A percentile compares a stretch with the other conserved stretches of the same genome.
Evolutionary conservation across 2,888 invertebrate species (phyloP).

Genomic region (Patella pellucida): DNA sequence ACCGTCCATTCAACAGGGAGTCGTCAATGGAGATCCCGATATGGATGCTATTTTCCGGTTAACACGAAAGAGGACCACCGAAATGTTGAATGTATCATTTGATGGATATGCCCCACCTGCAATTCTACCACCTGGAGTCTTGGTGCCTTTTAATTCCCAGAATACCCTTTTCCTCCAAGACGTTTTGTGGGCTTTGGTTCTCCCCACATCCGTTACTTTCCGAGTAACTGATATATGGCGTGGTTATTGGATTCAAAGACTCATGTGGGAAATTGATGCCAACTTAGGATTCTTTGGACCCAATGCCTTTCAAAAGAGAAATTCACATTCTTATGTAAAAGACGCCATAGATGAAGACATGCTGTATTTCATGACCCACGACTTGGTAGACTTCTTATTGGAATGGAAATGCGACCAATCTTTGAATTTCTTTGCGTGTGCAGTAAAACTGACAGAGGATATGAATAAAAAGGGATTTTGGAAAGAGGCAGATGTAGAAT

Average conservation of each 20-base stretch:
- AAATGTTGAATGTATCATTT: constrained; percentile 43
- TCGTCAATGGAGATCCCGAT: constrained; percentile 59
- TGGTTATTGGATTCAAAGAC: constrained; percentile 51
- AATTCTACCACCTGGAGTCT: constrained; percentile 45
- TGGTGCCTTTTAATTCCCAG: constrained; percentile 54
- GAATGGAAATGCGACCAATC: constrained; percentile 41
- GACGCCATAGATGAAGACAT: constrained; percentile 48
- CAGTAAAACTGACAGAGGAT: constrained; percentile 31
- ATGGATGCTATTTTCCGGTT: constrained; percentile 58
- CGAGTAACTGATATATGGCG: constrained; percentile 55
- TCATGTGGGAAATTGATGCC: constrained; percentile 46
- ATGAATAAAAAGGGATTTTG: constrained; percentile 29
- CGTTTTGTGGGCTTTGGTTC: constrained; percentile 54
- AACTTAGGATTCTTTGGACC: constrained; percentile 49
- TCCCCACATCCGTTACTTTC: constrained; percentile 46
- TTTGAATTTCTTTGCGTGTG: constrained; percentile 38
- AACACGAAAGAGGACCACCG: constrained; percentile 35
- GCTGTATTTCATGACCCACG: constrained; percentile 43
- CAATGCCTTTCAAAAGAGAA: constrained; percentile 42
- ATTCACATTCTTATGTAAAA: constrained; percentile 41
- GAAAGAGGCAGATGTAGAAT: constrained; percentile 1
- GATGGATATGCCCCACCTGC: constrained; percentile 46
- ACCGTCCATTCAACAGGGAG: constrained; percentile 54
- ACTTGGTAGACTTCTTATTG: constrained; percentile 34
- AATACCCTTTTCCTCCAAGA: constrained; percentile 52